Conservation (phyloP, 1,140 invertebrate genomes). For the Rhagoletis pomonella region DNA sequence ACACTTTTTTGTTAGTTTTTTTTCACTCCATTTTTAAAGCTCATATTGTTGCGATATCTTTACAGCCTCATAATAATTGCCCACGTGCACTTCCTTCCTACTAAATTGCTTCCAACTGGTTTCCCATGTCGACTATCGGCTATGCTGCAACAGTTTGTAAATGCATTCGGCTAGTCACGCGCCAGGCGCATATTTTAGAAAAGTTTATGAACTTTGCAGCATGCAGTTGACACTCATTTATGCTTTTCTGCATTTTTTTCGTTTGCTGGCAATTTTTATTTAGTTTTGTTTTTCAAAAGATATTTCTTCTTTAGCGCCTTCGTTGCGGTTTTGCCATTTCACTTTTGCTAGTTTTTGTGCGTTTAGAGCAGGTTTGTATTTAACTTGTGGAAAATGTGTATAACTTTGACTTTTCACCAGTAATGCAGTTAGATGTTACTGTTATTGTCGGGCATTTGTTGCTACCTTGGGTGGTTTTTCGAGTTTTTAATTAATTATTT, state of each 20-base stretch:
- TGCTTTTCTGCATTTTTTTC: neutral
- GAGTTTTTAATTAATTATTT: neutral
- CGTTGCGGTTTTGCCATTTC: neutral
- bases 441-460: neutral
- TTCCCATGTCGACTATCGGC: neutral
- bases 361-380: neutral
- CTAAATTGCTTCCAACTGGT: neutral
- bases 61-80: slow-evolving; percentile 10
- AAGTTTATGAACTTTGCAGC: slow-evolving; percentile 36
- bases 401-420: neutral
- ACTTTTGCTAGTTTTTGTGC: neutral
- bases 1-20: neutral
- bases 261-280: neutral
- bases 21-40: too few species aligned
- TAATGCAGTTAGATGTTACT: neutral
- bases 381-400: neutral
- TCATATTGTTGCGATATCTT: neutral
- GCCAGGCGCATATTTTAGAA: neutral
- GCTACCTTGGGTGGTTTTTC: neutral
- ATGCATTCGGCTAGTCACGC: neutral
- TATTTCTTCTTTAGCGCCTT: neutral
- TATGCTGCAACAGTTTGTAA: neutral
- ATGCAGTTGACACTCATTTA: slow-evolving; percentile 46
- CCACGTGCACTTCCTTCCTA: slow-evolving; percentile 51
- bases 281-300: too few species aligned